Base-by-base conservation (phyloP, 1,140 invertebrate species). In the Drosophila pruinosa region DNA sequence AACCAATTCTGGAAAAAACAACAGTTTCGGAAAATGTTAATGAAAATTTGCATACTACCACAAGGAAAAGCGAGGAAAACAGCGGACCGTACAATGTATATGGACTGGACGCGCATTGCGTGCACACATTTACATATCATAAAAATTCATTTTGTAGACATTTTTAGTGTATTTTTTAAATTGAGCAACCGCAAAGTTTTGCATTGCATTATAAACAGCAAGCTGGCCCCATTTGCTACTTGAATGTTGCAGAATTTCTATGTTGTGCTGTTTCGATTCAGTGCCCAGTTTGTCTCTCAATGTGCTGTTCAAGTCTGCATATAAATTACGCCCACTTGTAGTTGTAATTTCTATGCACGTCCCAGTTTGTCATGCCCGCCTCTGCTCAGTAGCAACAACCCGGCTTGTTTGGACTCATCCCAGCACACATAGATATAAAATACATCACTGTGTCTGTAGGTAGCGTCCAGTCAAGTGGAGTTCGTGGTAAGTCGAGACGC, bases 151-250 rank as follows among this genome's bases (percentile, higher is more conserved):
- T 73, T 77, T 77, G 72, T 78, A 67, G 74, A 57, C 75, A 78
- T 68, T 86, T 86, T 86, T 88, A 58, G 81, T 86, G 73, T 72
- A 82, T 59, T 82, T 88, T 86, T 88, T 78, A 86, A 86, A 86
- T 86, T 86, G 82, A 88, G 78, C 78, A 88, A 72, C 81, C 82
- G 78, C 82, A 88, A 86, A 78, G 82, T 86, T 86, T 88, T 88
- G 74, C 82, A 61, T 81, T 77, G 81, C 82, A 86, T 86, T 86
- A 81, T 71, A 64, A 81, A 67, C 68, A 68, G 69, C 38, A 57
- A 75, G 70, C 48, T 69, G 47, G 21, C 15, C 21, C 14, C 53
- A 45, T 63, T 36, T 15, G 14, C 34, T 43, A 56, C 43, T 45
- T 45, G 22, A 71, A 76, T 70, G 74, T 72, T 70, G 74, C 68